Evolutionary conservation across 2,888 invertebrate species (phyloP).

Genomic region (Himalopsyche tibetana): DNA sequence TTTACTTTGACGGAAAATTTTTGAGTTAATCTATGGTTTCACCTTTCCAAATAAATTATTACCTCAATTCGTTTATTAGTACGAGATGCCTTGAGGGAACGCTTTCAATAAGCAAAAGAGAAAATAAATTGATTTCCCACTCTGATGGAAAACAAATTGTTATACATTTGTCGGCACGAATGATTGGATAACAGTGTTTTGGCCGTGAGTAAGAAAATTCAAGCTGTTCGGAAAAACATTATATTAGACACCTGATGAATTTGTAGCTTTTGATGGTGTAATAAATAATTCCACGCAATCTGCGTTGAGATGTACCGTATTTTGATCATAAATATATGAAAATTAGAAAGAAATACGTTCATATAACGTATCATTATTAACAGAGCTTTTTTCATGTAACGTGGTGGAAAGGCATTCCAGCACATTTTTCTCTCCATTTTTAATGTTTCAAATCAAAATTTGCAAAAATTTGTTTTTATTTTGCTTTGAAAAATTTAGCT

Average conservation of each 20-base stretch:
- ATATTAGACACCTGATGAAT: neutral
- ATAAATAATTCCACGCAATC: too few species aligned
- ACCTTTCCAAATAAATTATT: conserved; percentile 31
- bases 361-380: too few species aligned
- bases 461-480: too few species aligned
- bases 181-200: conserved; percentile 4
- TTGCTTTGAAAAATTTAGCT: too few species aligned
- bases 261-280: neutral
- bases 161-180: neutral
- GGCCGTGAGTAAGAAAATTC: neutral
- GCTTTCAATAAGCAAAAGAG: conserved; percentile 7
- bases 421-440: too few species aligned
- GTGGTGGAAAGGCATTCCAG: too few species aligned
- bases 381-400: too few species aligned
- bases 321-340: too few species aligned
- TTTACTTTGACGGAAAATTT: neutral
- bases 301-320: too few species aligned
- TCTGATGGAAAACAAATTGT: conserved; percentile 15
- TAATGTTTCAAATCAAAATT: too few species aligned
- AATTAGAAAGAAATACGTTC: too few species aligned
- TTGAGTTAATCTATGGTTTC: conserved; percentile 10
- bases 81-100: neutral
- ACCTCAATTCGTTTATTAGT: conserved; percentile 3
- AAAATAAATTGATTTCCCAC: conserved; percentile 22
- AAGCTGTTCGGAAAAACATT: neutral